A percentile compares a stretch with the other conserved stretches of the same genome.
phyloP scores from a whole-genome alignment of 2,797 vertebrate genomes.

The Gorsachius magnificus region DNA sequence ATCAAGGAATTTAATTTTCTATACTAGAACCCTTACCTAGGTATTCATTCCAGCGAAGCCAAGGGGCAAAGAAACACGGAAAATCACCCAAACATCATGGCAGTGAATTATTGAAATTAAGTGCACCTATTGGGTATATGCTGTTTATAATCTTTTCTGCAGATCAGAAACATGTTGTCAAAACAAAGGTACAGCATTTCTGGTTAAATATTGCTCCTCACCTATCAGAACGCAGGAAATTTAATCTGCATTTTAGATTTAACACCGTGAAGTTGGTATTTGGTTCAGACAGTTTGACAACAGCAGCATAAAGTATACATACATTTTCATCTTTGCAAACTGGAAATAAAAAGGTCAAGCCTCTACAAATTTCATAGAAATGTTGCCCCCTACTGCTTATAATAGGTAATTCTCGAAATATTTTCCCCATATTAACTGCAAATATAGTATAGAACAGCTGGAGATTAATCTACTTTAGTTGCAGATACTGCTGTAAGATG shows the following conservation, averaged over 20 bases:
- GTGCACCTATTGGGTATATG: not conserved
- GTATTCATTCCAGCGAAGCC: not conserved
- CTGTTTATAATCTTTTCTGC: not conserved
- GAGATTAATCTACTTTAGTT: not conserved
- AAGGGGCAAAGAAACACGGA: not conserved
- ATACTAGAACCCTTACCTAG: not conserved
- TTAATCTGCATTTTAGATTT: not conserved
- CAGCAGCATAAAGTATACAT: not conserved
- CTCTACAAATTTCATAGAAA: not conserved
- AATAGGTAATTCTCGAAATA: not conserved
- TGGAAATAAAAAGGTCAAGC: not conserved
- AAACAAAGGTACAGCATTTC: not conserved
- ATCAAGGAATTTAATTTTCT: not conserved
- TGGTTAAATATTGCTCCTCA: not conserved
- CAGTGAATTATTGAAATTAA: not conserved
- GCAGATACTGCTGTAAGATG: not conserved
- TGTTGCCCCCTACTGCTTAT: not conserved
- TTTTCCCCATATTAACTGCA: not conserved
- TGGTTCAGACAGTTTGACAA: not conserved
- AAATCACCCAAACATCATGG: not conserved
- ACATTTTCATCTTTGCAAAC: not conserved
- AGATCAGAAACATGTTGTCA: not conserved
- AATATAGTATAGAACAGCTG: not conserved
- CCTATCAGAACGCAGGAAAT: not conserved
- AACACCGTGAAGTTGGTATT: not conserved